Evolutionary conservation across 2,113 vertebrate genomes (phyloP).

Genomic region (Cyprinodon brontotheroides): DNA sequence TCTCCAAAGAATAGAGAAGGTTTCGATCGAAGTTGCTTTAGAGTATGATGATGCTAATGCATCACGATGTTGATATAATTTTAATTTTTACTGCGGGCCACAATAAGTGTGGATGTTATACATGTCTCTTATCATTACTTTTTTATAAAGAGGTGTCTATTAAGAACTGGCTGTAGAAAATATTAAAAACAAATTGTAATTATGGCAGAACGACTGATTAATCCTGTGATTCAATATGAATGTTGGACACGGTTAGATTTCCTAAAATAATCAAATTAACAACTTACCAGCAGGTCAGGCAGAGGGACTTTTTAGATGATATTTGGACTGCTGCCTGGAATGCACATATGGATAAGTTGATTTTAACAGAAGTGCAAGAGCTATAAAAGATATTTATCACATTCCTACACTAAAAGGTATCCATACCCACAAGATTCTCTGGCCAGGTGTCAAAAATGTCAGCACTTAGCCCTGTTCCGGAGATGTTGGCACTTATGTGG

Average conservation of each 20-base stretch:
- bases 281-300: conserved; percentile 23
- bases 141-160: conserved; percentile 2
- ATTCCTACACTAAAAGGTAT: conserved; percentile 40
- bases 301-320: conserved; percentile 25
- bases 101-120: neutral
- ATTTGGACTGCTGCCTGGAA: conserved; percentile 31
- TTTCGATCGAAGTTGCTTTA: neutral
- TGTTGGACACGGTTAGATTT: too few species aligned
- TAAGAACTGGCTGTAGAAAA: conserved; percentile 17
- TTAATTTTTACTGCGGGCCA: too few species aligned
- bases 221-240: neutral
- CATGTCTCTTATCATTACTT: conserved; percentile 9
- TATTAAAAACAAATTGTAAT: neutral
- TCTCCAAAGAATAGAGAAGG: neutral
- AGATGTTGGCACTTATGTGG: conserved; percentile 65
- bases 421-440: conserved; percentile 34
- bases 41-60: too few species aligned
- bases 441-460: conserved; percentile 69
- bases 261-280: conserved; percentile 9
- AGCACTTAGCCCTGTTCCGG: conserved; percentile 44
- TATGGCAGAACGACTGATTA: conserved; percentile 26
- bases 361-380: conserved; percentile 35
- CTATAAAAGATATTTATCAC: conserved; percentile 57
- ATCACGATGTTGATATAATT: too few species aligned
- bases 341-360: conserved; percentile 23